Evolutionary conservation across 2,113 vertebrate genomes (phyloP).

Genomic region (Rhizomys pruinosus): DNA sequence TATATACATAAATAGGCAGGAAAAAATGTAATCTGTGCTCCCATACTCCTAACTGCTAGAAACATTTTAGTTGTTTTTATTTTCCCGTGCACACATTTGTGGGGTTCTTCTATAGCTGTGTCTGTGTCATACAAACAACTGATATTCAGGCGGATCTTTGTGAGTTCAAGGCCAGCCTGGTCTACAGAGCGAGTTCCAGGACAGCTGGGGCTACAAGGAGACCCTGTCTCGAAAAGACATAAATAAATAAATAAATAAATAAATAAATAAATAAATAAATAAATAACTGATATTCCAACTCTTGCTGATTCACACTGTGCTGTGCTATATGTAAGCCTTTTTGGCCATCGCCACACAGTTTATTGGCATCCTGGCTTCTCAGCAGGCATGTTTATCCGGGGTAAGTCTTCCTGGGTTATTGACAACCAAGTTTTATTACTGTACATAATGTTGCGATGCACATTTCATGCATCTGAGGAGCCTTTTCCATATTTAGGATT

Average conservation of each 20-base stretch:
- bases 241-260: too few species aligned
- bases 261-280: too few species aligned
- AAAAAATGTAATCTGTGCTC: not conserved
- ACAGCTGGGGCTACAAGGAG: too few species aligned
- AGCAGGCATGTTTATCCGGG: not conserved
- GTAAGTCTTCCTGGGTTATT: not conserved
- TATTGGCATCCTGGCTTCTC: not conserved
- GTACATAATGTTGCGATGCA: not conserved
- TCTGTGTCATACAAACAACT: not conserved
- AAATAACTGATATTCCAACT: not conserved
- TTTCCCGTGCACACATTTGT: not conserved
- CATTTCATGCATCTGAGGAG: not conserved
- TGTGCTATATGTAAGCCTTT: not conserved
- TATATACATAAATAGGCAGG: not conserved
- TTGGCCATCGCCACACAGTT: not conserved
- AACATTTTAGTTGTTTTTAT: conserved; percentile 15
- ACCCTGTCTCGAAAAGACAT: too few species aligned
- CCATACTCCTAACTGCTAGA: not conserved
- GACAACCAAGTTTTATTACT: conserved; percentile 1
- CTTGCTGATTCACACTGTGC: not conserved
- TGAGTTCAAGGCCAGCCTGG: too few species aligned
- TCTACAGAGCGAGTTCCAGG: too few species aligned
- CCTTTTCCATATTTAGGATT: not conserved
- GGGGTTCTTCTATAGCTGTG: not conserved
- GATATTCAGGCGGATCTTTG: too few species aligned